These are phyloP conservation scores for Pipistrellus kuhlii DNA, from an alignment of 2,797 vertebrate species.

Conservation along the genomic window DNA sequence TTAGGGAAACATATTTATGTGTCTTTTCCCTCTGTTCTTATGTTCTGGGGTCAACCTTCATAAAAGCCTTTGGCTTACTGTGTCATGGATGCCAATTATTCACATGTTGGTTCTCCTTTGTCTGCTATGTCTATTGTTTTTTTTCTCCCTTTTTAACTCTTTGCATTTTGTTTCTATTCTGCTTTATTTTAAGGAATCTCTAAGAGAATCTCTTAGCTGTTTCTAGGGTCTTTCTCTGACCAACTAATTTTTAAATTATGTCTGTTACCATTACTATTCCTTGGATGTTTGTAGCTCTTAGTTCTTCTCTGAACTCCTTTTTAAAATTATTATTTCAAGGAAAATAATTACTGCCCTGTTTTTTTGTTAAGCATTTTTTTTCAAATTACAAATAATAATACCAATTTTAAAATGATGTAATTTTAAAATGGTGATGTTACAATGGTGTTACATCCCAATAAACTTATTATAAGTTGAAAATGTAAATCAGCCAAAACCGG, in stretches of 20 bases:
- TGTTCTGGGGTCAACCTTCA: not conserved
- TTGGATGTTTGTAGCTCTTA: not conserved
- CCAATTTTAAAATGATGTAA: not conserved
- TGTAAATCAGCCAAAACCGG: not conserved
- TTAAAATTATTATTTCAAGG: conserved; percentile 10
- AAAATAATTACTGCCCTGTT: not conserved
- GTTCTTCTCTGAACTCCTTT: not conserved
- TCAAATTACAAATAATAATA: not conserved
- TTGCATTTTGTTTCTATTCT: not conserved
- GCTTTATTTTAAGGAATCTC: not conserved
- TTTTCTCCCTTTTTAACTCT: not conserved
- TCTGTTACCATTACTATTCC: not conserved
- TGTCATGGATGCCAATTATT: not conserved
- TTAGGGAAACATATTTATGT: conserved; percentile 24
- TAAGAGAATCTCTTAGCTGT: not conserved
- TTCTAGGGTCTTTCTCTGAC: not conserved
- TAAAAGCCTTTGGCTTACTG: not conserved
- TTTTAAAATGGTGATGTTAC: not conserved
- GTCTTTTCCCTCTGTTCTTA: not conserved
- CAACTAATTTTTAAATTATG: conserved; percentile 15
- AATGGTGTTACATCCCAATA: not conserved
- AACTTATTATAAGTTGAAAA: not conserved
- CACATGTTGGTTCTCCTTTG: not conserved
- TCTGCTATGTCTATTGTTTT: not conserved
- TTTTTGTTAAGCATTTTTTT: not conserved